These are phyloP conservation scores for Pseudomyrmex gracilis DNA, from an alignment of 1,140 invertebrate species.

Conservation along the genomic window DNA sequence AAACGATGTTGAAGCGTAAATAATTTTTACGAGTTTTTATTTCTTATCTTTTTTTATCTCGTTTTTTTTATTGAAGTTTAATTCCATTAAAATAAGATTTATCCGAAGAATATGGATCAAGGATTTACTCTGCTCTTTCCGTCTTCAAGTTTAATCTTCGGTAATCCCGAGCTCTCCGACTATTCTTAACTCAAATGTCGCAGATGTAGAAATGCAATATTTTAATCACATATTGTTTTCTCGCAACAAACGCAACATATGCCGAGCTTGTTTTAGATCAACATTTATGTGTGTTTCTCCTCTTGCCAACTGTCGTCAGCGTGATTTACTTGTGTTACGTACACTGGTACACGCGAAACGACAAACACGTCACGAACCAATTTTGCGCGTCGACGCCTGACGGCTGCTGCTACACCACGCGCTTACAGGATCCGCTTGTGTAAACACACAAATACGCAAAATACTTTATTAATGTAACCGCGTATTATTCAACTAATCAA, in stretches of 20 bases:
- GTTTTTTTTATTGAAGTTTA: not conserved
- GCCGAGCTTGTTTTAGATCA: conserved; percentile 42
- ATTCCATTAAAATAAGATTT: conserved; percentile 9
- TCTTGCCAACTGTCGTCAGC: conserved; percentile 27
- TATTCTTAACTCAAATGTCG: not conserved
- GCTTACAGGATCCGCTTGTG: conserved; percentile 70
- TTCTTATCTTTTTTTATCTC: too few species aligned
- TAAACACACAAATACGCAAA: conserved; percentile 61
- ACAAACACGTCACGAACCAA: conserved; percentile 73
- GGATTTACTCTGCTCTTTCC: not conserved
- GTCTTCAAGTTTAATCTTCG: conserved; percentile 2
- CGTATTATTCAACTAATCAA: conserved; percentile 61
- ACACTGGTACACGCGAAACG: conserved; percentile 53
- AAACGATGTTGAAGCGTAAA: not conserved
- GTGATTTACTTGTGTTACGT: conserved; percentile 62
- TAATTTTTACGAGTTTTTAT: too few species aligned
- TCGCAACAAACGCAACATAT: not conserved
- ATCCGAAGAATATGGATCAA: not conserved
- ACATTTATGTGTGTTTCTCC: conserved; percentile 54
- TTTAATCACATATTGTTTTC: conserved; percentile 42
- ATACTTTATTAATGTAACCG: conserved; percentile 65
- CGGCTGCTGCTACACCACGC: conserved; percentile 68
- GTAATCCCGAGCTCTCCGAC: not conserved
- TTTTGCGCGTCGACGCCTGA: conserved; percentile 68
- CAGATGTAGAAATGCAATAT: conserved; percentile 5